These are phyloP conservation scores for Chalcosyrphus nemorum DNA, from an alignment of 2,888 invertebrate genomes.

Conservation along the genomic window DNA sequence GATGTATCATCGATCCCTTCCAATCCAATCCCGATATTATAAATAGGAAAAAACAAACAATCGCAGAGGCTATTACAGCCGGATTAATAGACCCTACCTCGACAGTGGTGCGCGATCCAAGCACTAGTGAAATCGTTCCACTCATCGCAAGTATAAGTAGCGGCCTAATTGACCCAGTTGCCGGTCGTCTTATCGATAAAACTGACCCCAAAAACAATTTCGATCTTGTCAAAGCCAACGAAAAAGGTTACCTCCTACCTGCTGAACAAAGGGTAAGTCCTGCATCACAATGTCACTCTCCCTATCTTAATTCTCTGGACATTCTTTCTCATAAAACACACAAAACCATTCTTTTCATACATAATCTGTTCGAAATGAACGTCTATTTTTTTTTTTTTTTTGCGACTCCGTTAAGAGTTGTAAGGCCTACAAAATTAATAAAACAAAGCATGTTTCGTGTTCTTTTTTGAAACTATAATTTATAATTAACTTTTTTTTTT, in stretches of 20 bases:
- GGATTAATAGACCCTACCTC: slow-evolving; percentile 93
- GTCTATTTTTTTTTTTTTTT: slow-evolving; percentile 19
- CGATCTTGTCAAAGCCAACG: slow-evolving; percentile 93
- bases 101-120: slow-evolving; percentile 91
- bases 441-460: slow-evolving; percentile 61
- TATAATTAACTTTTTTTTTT: slow-evolving; percentile 12
- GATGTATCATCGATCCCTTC: slow-evolving; percentile 92
- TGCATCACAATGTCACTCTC: slow-evolving; percentile 53
- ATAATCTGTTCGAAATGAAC: slow-evolving; percentile 34
- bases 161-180: slow-evolving; percentile 88
- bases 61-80: slow-evolving; percentile 89
- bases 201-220: slow-evolving; percentile 82
- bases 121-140: slow-evolving; percentile 86
- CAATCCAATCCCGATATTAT: slow-evolving; percentile 85
- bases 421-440: slow-evolving; percentile 41
- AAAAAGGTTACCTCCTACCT: slow-evolving; percentile 93
- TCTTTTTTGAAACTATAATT: slow-evolving; percentile 32
- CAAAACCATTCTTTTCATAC: slow-evolving; percentile 19
- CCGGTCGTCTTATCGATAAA: slow-evolving; percentile 87
- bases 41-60: slow-evolving; percentile 88
- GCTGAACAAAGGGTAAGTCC: slow-evolving; percentile 96
- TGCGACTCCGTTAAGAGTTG: slow-evolving; percentile 20
- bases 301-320: slow-evolving; percentile 24
- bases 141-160: slow-evolving; percentile 89
- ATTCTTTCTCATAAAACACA: slow-evolving; percentile 39